These are phyloP conservation scores for Invenusta paracnida DNA, from an alignment of 2,888 invertebrate species.

Conservation along the genomic window DNA sequence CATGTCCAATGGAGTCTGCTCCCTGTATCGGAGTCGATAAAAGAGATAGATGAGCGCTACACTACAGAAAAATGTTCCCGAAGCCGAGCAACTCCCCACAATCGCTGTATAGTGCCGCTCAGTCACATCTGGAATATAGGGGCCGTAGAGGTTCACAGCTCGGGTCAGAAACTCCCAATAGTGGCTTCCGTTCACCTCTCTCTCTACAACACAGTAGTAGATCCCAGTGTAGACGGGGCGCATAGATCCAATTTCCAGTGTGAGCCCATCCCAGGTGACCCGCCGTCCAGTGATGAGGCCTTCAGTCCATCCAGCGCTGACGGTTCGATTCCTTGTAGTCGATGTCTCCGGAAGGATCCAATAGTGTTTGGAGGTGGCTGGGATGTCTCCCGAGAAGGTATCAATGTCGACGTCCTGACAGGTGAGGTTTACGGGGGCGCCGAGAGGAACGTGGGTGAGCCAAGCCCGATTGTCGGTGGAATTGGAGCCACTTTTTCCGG, in stretches of 20 bases:
- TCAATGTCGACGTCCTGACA: not conserved
- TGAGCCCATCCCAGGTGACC: not conserved
- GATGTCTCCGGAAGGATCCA: not conserved
- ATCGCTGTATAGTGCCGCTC: not conserved
- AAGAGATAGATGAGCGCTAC: not conserved
- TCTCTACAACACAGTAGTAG: not conserved
- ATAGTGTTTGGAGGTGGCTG: not conserved
- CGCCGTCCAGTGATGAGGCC: not conserved
- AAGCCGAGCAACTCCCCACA: not conserved
- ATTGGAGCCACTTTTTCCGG: too few species aligned
- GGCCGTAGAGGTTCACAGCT: slow-evolving; percentile 1
- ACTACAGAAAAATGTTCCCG: not conserved
- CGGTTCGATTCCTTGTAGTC: not conserved
- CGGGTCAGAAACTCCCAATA: not conserved
- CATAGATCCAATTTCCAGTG: not conserved
- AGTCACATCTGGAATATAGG: not conserved
- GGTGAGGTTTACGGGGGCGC: not conserved
- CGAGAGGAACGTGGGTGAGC: not conserved
- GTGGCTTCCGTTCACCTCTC: not conserved
- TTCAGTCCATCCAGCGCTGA: not conserved
- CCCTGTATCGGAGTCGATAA: not conserved
- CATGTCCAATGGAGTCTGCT: too few species aligned
- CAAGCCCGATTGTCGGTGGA: too few species aligned
- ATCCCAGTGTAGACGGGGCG: not conserved
- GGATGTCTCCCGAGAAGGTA: not conserved